A percentile compares a stretch with the other conserved stretches of the same genome.
These are phyloP conservation scores for Chloroceryle amazona DNA, from an alignment of 2,797 vertebrate species.

Conservation along the genomic window DNA sequence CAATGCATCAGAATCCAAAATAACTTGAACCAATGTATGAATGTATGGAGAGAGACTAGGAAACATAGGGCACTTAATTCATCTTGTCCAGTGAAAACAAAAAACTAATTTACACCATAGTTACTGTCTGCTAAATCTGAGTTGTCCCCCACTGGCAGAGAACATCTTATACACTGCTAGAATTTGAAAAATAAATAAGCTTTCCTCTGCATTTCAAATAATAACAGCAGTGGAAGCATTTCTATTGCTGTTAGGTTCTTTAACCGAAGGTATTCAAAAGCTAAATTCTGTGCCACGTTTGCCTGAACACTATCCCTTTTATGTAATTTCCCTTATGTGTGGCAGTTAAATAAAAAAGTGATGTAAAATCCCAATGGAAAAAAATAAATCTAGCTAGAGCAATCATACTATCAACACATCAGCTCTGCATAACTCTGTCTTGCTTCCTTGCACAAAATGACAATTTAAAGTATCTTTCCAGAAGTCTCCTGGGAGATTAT, in stretches of 20 bases:
- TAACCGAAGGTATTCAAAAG: background rate
- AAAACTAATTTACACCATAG: background rate
- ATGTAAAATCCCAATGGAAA: constrained; percentile 15
- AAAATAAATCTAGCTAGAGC: constrained; percentile 32
- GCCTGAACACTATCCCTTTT: background rate
- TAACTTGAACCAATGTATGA: background rate
- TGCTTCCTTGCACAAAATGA: constrained; percentile 46
- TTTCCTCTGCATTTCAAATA: background rate
- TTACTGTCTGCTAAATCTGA: background rate
- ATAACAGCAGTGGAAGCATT: background rate
- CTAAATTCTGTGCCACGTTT: background rate
- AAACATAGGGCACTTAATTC: background rate
- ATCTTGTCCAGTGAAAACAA: background rate
- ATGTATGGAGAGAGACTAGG: background rate
- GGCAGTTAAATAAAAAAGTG: background rate
- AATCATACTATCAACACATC: constrained; percentile 38
- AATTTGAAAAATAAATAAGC: background rate
- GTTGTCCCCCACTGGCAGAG: background rate
- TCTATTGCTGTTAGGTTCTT: background rate
- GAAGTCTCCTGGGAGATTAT: constrained; percentile 30
- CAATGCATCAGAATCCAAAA: background rate
- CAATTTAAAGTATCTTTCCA: constrained; percentile 53
- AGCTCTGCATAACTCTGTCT: constrained; percentile 20
- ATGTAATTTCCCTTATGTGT: background rate
- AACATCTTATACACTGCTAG: background rate